These are phyloP conservation scores for Potorous gilbertii DNA, from an alignment of 2,797 vertebrate species.

Conservation along the genomic window DNA sequence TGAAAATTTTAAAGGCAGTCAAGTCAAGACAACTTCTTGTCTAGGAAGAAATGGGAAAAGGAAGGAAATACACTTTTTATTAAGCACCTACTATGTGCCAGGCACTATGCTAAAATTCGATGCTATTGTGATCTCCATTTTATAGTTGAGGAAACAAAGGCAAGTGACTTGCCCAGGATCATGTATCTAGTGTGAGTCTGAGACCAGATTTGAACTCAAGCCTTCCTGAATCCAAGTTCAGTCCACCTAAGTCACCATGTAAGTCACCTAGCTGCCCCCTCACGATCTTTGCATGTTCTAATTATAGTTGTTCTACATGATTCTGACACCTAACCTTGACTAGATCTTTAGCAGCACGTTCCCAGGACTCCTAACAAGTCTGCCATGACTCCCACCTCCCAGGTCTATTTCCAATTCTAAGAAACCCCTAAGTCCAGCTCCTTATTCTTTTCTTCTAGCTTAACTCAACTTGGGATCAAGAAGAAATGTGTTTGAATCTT, in stretches of 20 bases:
- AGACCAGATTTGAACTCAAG: not conserved
- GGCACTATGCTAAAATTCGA: not conserved
- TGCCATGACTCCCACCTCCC: not conserved
- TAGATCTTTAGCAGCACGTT: not conserved
- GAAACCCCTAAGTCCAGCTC: not conserved
- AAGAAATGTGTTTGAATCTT: not conserved
- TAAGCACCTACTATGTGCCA: not conserved
- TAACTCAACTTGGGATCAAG: not conserved
- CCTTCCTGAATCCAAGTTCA: not conserved
- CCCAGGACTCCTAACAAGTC: not conserved
- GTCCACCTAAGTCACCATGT: not conserved
- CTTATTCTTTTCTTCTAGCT: not conserved
- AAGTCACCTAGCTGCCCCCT: not conserved
- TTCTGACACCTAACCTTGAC: not conserved
- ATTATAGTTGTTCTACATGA: not conserved
- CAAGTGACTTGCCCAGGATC: not conserved
- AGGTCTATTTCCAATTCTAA: not conserved
- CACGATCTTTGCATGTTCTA: not conserved
- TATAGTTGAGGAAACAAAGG: not conserved
- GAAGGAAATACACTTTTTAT: not conserved
- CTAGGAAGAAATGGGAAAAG: not conserved
- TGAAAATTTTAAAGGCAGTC: not conserved
- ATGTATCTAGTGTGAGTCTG: not conserved
- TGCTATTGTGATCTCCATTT: not conserved
- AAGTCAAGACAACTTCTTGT: not conserved